Base-by-base conservation (phyloP, 2,797 vertebrate species). In the Craterocephalus amniculus region DNA sequence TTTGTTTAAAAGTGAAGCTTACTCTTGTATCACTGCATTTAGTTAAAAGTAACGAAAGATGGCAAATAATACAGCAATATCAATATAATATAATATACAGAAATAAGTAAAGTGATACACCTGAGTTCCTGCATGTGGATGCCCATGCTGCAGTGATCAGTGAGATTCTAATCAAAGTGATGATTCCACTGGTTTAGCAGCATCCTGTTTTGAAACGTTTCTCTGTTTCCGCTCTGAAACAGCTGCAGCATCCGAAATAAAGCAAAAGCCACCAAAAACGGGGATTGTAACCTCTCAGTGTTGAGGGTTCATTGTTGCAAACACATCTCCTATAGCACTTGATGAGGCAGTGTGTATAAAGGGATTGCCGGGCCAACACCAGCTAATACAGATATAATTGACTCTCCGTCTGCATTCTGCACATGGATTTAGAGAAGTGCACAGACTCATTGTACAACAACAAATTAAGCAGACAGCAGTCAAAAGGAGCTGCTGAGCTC, bases 351-450 rank as follows among this genome's bases (percentile, higher is more conserved):
- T 83, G 72, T 86, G 91, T 93, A 92, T 91, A 92, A 91, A 93
- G 87, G 90, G 94, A 93, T 95, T 94, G 93, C 78, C 85, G 63
- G 55, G 79, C 88, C 88, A 76, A 92, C 91, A 87, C 87, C 89
- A 67, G 78, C 94, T 95, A 96, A 94, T 95, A 88, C 95, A 94
- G 92, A 95, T 91, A 93, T 94, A 93, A 96, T 94, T 94, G 93
- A 95, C 94, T 95, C 90, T 81, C 89, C 93, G 92, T 94, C 91
- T 92, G 92, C 92, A 92, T 93, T 93, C 93, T 91, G 92, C 92
- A 85, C 93, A 91, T 78, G 88, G 93, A 93, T 93, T 94, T 94
- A 85, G 13, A 86, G 79, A 83, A 87, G 87, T 88, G 86, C 85
- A 87, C 81, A 59, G 86, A 83, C 89, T 94, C 88, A 90, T 94